Base-by-base conservation (phyloP, 2,113 vertebrate species). In the Lota lota region DNA sequence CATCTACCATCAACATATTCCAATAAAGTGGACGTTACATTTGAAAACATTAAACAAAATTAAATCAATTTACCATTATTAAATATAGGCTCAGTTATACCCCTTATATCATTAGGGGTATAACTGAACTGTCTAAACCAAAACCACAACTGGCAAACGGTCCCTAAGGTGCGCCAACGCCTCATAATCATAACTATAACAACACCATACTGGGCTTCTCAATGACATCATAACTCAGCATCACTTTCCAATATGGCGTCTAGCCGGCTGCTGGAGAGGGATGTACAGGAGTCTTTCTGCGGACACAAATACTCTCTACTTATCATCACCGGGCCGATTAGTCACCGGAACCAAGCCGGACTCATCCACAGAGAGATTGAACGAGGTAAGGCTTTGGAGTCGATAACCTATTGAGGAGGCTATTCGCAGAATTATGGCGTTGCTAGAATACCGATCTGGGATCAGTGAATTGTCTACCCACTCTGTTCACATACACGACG, bases 311-410 rank as follows among this genome's bases (percentile, higher is more conserved):
- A 88, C 80, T 92, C 93, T 17, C 80, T 94, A 75, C 85, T 96
- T 75, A 90, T 94, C 33, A 81, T 95, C 33, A 87, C 94, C 73
- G 95, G 94, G 64, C 91, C 92, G 72, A 91, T 89, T 14, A 85
- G 88, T 57, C 88, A 86, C 66, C 76, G 73, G 12, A 83, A 82
- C 51, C 92, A 93, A 67, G 77, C 92, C 16, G 85, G 74, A 61
- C 87, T 86, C 70, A 90, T 92, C 68, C 80, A 93, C 78, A 75
- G 73, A 73, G 91, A 94, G 61, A 91, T 95, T 53, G 90, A 92
- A 66, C 85, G 91, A 93, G 94, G 94, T 96, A 77, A 71, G 40
- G 40, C 40, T 47, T 11, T 47, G 10, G 40, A 47, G 40, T 47
- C 40, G 8, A 11, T 11, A 5, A 14, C 40, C 12, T 47, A 33